Evolutionary conservation across 1,140 invertebrate genomes (phyloP), one percentile per base, ranked within the genome.

Genomic region (Liolophura sinensis): DNA sequence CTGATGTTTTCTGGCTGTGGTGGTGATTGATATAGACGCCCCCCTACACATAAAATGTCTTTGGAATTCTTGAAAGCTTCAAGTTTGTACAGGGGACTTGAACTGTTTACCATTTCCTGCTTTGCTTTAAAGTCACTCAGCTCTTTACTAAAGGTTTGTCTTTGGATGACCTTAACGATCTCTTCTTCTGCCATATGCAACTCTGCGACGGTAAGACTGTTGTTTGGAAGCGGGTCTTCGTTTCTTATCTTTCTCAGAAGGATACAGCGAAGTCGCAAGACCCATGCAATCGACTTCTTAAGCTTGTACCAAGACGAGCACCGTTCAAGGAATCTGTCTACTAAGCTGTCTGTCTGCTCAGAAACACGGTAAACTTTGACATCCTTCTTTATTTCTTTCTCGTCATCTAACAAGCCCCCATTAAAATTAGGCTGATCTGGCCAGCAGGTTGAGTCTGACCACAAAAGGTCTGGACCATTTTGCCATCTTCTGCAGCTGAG

Each of bases 391-490:
- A 40, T 40, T 9, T 40, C 31, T 9, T 5, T 40, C 3, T 40
- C 27, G 1, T 15, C 25, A 20, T 18, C 40, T 31, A 7, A 22
- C 12, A 1, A 11, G 58, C 11, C 5, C 1, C 3, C 57, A 18
- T 25, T 40, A 9, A 40, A 40, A 9, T 5, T 40, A 9, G 31
- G 40, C 40, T 22, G 15, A 20, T 20, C 46, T 20, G 40, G 49
- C 71, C 68, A 70, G 11, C n/a, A 15, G 1, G 4, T 0, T 24
- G 59, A 56, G 11, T 24, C 24, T 60, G 54, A 62, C 63, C 54
- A 65, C n/a, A 72, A 22, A 31, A 74, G 72, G 11, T 68, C 64
- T 11, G 70, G 72, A 31, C 70, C 67, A n/a, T 62, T 49, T 18
- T 65, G 22, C 68, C 63, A 65, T 40, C 14, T 40, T 40, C 3